A percentile compares a stretch with the other conserved stretches of the same genome.
Evolutionary conservation across 2,797 vertebrate species (phyloP).

Genomic region (Microtus californicus): DNA sequence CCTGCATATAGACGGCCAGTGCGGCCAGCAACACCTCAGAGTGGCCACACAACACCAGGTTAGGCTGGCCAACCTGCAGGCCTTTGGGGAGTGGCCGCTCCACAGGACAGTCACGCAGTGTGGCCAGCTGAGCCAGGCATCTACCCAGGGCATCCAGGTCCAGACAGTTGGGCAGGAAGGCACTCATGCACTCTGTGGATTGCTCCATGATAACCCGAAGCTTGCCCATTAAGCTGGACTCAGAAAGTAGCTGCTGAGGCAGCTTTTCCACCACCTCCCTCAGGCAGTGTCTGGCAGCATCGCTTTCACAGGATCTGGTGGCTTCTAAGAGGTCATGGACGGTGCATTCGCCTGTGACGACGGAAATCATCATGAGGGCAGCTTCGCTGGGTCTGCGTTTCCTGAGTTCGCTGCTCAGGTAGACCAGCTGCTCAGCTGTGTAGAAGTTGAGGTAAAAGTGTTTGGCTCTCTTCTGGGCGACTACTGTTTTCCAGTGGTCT

Average conservation of each 20-base stretch:
- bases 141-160: slow-evolving; percentile 91
- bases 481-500: slow-evolving; percentile 91
- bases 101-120: slow-evolving; percentile 51
- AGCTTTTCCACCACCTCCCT: neutral
- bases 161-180: slow-evolving; percentile 90
- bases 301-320: fast-evolving
- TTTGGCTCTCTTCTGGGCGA: slow-evolving; percentile 89
- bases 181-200: slow-evolving; percentile 90
- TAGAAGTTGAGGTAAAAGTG: slow-evolving; percentile 96
- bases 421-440: slow-evolving; percentile 96
- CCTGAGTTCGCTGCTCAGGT: slow-evolving; percentile 90
- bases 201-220: slow-evolving; percentile 89
- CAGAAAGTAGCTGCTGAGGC: fast-evolving
- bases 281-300: fast-evolving
- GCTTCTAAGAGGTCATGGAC: slow-evolving; percentile 84
- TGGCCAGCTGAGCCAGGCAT: slow-evolving; percentile 87
- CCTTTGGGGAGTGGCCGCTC: slow-evolving; percentile 89
- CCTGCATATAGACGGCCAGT: slow-evolving; percentile 95
- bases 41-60: slow-evolving; percentile 92
- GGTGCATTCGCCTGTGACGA: slow-evolving; percentile 90
- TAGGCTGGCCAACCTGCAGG: slow-evolving; percentile 90
- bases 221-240: slow-evolving; percentile 58
- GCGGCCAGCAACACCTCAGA: slow-evolving; percentile 92
- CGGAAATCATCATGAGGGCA: slow-evolving; percentile 94
- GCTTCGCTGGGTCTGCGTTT: slow-evolving; percentile 82